Evolutionary conservation across 2,113 vertebrate species (phyloP), one percentile per base, ranked within the genome.

Genomic region (Diphyllodes magnificus): DNA sequence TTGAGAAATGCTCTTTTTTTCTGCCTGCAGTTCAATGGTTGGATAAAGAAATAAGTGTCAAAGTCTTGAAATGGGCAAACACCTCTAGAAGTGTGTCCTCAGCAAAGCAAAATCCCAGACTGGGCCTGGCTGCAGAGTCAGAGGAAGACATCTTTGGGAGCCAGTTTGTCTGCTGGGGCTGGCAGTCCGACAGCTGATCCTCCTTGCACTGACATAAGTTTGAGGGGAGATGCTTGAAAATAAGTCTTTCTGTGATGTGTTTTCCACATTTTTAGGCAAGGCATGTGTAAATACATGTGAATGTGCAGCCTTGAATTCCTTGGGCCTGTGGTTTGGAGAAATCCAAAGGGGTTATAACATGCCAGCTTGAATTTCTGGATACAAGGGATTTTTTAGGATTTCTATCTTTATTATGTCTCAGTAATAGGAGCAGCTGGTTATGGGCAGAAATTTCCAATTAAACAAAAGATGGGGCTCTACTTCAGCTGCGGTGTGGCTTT

Each of bases 361-460:
- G 76, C 60, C 85, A 92, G 42, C 81, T 93, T 69, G 39, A 86
- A 82, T 94, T 93, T 93, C 82, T 90, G 90, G 86, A 90, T 90
- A 79, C 85, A 92, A 93, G 86, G 69, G 90, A 86, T 86, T 92
- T 94, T 93, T 83, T 81, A 86, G 68, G 64, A 92, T 88, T 94
- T 83, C 47, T 90, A 1, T 70, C 85, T 83, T 93, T 85, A 92
- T 95, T 97, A 77, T 95, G 72, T 86, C 80, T 94, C 72, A 88
- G 57, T 92, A 92, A 90, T 68, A 64, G 68, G 92, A 96, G 51
- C 92, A 95, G 76, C 76, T 95, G 86, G 64, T 78, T 81, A 82
- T 47, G 42, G 88, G 69, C 88, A 82, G 65, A 64, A 65, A 88
- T 68, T 93, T 60, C 57, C 47, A 72, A 31, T 84, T 78, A 70